phyloP scores from a whole-genome alignment of 2,888 invertebrate species.

The Drosophila bunnanda region DNA sequence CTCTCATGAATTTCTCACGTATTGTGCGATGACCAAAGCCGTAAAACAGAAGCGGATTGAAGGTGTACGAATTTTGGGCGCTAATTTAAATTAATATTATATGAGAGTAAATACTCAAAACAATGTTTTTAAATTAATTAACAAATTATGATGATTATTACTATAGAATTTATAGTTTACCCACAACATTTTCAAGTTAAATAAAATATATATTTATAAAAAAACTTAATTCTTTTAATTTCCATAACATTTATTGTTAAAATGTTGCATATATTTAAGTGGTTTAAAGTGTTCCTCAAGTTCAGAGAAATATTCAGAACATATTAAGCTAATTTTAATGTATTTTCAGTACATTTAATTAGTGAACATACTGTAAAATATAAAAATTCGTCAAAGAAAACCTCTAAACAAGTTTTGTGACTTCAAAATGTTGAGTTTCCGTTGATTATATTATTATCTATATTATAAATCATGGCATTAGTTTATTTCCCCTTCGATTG shows the following conservation, averaged over 20 bases:
- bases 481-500: too few relatives aligned
- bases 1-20: conserved; percentile 59
- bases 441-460: not conserved
- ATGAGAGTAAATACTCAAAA: not conserved
- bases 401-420: not conserved
- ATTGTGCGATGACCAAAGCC: conserved; percentile 35
- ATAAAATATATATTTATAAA: too few relatives aligned
- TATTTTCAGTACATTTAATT: not conserved
- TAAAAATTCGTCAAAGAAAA: not conserved
- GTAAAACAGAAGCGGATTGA: conserved; percentile 12
- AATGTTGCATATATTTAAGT: not conserved
- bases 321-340: not conserved
- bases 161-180: not conserved
- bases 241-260: not conserved
- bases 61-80: not conserved
- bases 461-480: too few relatives aligned
- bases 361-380: not conserved
- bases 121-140: not conserved
- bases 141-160: not conserved
- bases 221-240: not conserved
- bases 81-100: not conserved
- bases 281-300: not conserved
- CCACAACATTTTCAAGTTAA: too few relatives aligned
- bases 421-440: not conserved
- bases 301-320: not conserved